Evolutionary conservation across 1,140 invertebrate genomes (phyloP).

Genomic region (Nasonia giraulti): DNA sequence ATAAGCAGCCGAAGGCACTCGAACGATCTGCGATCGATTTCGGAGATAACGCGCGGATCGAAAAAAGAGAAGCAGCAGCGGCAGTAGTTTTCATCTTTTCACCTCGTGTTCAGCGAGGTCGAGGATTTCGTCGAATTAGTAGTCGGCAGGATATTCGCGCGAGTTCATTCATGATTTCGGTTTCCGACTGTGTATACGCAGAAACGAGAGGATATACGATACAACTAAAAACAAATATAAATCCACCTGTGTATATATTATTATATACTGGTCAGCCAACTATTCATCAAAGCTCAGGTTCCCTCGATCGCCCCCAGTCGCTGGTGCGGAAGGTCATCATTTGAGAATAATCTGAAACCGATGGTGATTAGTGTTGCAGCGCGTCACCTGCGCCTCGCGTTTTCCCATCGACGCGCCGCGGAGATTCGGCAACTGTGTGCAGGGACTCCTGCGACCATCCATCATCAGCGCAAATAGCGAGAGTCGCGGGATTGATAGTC

Average conservation of each 20-base stretch:
- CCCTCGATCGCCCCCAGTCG: neutral
- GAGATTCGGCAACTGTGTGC: neutral
- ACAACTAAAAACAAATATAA: neutral
- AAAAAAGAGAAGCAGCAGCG: constrained; percentile 25
- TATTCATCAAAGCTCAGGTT: no score
- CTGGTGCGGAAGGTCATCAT: constrained; percentile 66
- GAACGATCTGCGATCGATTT: constrained; percentile 17
- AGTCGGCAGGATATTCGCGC: constrained; percentile 4
- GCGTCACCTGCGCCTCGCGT: constrained; percentile 68
- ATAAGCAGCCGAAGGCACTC: constrained; percentile 21
- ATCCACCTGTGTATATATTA: neutral
- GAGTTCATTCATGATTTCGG: constrained; percentile 5
- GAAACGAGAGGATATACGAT: neutral
- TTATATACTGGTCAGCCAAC: neutral
- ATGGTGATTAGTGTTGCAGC: constrained; percentile 71
- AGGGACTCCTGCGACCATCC: constrained; percentile 59
- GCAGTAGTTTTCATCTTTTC: constrained; percentile 39
- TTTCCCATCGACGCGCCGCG: constrained; percentile 21
- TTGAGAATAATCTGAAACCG: constrained; percentile 75
- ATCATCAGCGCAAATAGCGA: constrained; percentile 56
- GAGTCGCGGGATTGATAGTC: constrained; percentile 46
- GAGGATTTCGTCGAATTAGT: neutral
- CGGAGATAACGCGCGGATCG: constrained; percentile 27
- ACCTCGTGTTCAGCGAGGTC: constrained; percentile 38
- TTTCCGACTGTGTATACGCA: neutral